Evolutionary conservation across 2,888 invertebrate genomes (phyloP), one percentile per base, ranked within the genome.

Genomic region (Sussaba pulchella): DNA sequence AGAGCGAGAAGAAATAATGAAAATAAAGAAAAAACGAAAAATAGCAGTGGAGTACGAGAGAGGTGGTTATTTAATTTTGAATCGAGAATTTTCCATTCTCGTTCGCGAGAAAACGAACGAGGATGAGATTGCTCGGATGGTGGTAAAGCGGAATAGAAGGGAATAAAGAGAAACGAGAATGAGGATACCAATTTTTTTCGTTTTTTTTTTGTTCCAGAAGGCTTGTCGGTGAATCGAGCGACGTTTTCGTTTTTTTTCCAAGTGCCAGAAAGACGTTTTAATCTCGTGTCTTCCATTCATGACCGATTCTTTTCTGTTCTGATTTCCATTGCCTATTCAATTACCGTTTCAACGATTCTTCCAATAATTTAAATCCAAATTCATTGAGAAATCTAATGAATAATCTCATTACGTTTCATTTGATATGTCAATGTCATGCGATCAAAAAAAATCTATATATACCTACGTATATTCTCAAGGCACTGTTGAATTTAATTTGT

Each of bases 201-300:
- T 31, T 31, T 31, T 31, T 31, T 31, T 31, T 31, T 31, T 6
- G 2, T 2, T 57, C 17, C 52, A 63, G 61, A 52, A 67, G 61
- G 54, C 71, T 66, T 50, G 24, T 36, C 14, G 36, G 36, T 17
- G 36, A 63, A 45, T 54, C 45, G 45, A 24, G 54, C 19, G 52
- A 72, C 39, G 36, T 47, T 24, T 14, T 74, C 10, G 19, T 41
- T 64, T 71, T 67, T 71, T 26, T 50, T 6, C 45, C 14, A 21
- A n/a, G n/a, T 8, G 64, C 57, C 66, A 26, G 54, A 50, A 71
- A 75, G 75, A 80, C 71, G 75, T 73, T 73, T 81, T 73, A 80
- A 79, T 76, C 59, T 63, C 63, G 72, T 31, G 52, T 76, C 75
- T 82, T 54, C 78, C 57, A 79, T 79, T 82, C 82, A 76, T 79